These are phyloP conservation scores for Acanthisitta chloris DNA, from an alignment of 2,113 vertebrate genomes.

Conservation along the genomic window DNA sequence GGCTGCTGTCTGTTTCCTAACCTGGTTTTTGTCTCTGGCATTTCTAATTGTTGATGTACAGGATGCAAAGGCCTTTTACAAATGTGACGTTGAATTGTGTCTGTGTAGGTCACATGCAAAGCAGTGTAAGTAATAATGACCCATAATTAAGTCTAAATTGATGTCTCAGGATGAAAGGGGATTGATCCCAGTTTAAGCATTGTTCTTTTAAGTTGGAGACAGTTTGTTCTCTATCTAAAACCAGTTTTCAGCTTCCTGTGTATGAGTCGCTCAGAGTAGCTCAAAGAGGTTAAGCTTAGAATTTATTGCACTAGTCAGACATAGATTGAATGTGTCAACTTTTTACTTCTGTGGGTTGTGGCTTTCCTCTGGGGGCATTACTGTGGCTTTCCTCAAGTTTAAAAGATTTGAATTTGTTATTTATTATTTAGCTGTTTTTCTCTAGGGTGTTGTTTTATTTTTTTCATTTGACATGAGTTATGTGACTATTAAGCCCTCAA, in stretches of 20 bases:
- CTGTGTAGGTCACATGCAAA: background rate
- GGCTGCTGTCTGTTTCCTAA: background rate
- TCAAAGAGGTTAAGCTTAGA: background rate
- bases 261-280: background rate
- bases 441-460: fast-evolving
- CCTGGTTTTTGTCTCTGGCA: background rate
- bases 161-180: background rate
- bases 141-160: background rate
- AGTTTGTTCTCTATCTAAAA: background rate
- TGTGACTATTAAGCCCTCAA: background rate
- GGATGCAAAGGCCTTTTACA: background rate
- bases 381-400: background rate
- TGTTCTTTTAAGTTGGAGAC: background rate
- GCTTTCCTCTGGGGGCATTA: background rate
- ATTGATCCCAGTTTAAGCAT: background rate
- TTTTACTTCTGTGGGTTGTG: background rate
- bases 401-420: background rate
- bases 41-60: background rate
- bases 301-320: background rate
- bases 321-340: background rate
- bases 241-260: background rate
- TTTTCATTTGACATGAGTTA: background rate
- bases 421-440: background rate
- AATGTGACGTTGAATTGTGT: background rate
- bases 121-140: background rate